Conservation (phyloP, 2,797 vertebrate genomes). For the Phrynocephalus guinanensis region DNA sequence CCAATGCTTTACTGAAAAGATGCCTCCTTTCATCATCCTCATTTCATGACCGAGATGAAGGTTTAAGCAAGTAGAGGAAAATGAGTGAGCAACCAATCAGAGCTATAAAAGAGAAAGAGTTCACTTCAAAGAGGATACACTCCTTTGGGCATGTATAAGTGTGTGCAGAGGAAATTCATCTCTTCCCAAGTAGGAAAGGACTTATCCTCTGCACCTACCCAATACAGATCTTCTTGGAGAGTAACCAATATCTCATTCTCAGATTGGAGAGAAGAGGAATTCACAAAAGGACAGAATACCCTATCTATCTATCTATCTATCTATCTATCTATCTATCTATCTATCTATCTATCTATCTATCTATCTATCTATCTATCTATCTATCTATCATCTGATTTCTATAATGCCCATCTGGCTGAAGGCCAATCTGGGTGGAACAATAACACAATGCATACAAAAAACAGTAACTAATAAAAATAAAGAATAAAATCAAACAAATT, state of each 20-base stretch:
- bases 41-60: neutral
- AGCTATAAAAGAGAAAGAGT: neutral
- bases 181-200: neutral
- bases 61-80: neutral
- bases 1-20: neutral
- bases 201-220: neutral
- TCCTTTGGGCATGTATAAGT: neutral
- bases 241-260: neutral
- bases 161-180: neutral
- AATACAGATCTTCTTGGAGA: neutral
- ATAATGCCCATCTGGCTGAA: too few relatives aligned
- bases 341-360: too few relatives aligned
- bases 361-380: too few relatives aligned
- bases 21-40: neutral
- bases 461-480: too few relatives aligned
- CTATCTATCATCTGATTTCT: too few relatives aligned
- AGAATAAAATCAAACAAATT: too few relatives aligned
- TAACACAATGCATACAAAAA: too few relatives aligned
- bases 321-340: too few relatives aligned
- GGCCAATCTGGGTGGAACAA: too few relatives aligned
- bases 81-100: neutral
- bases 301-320: neutral
- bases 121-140: neutral
- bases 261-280: neutral
- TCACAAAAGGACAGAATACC: too few relatives aligned